Base-by-base conservation (phyloP, 2,113 vertebrate species). In the Trematomus loennbergii region DNA sequence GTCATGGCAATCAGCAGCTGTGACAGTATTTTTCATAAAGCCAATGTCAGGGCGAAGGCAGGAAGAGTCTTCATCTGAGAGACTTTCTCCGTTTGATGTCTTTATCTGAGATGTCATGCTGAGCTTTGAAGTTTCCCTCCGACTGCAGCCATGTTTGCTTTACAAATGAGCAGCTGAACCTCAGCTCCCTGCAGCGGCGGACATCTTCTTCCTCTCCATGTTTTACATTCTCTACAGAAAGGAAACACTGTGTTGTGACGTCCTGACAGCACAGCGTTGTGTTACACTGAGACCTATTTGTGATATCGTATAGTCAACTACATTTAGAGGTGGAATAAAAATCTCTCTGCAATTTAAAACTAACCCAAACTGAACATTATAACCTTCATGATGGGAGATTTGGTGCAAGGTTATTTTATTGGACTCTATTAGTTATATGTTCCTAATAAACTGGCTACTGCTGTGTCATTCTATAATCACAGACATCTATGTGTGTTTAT, bases 91-190 rank as follows among this genome's bases (percentile, higher is more conserved):
- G 65, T 91, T 85, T 90, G 91, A 92, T 82, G 89, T 86, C 87
- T 83, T 76, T 81, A 90, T 92, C 85, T 82, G 86, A 82, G 62
- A 77, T 7, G 58, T 72, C 77, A 57, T 43, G 50, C 72, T 33
- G 76, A n/a, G 81, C 91, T 92, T 89, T 92, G 86, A 92, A 87
- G 89, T 81, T 40, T 55, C 73, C 61, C 15, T 9, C 45, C 16
- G 45, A 80, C 79, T 68, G 70, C 74, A 67, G 71, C 73, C 52
- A 70, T 82, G 88, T 89, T 85, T 78, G 82, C 75, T 87, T 77
- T 88, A 69, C 73, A 61, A 67, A 65, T 49, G 72, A 82, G 84
- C 73, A 50, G 25, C 53, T 40, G 68, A 62, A 63, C 57, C 40
- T 50, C 55, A 13, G 48, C 75, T 20, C 62, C 43, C 81, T 18